phyloP scores from a whole-genome alignment of 2,113 vertebrate species.

The Anarrhichthys ocellatus region DNA sequence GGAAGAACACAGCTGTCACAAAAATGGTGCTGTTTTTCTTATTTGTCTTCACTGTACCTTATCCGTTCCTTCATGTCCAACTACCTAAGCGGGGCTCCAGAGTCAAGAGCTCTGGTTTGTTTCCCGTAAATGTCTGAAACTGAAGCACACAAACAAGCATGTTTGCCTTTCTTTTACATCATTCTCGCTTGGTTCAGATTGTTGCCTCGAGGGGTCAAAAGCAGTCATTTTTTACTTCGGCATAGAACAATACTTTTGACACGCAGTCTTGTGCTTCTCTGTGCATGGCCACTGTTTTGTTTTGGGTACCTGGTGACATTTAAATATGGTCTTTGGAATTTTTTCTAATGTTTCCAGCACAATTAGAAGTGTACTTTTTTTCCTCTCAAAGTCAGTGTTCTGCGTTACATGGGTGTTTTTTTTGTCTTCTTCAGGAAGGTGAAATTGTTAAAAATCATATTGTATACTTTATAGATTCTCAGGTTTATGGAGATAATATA shows the following conservation, averaged over 20 bases:
- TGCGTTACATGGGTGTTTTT: conserved; percentile 37
- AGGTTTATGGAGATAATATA: conserved; percentile 75
- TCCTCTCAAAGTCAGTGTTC: conserved; percentile 23
- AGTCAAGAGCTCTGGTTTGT: conserved; percentile 13
- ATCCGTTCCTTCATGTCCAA: neutral
- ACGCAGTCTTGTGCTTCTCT: conserved; percentile 42
- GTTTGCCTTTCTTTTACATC: conserved; percentile 26
- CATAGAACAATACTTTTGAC: conserved; percentile 47
- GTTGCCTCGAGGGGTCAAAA: neutral
- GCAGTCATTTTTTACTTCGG: conserved; percentile 34
- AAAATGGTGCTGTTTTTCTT: conserved; percentile 69
- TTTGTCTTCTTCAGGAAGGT: conserved; percentile 41
- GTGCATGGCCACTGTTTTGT: conserved; percentile 62
- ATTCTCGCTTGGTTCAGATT: conserved; percentile 21
- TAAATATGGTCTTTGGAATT: conserved; percentile 37
- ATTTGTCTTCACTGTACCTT: conserved; percentile 12
- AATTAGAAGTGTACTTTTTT: conserved; percentile 40
- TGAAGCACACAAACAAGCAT: conserved; percentile 61
- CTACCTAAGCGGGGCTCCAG: conserved; percentile 39
- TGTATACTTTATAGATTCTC: conserved; percentile 70
- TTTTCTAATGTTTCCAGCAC: conserved; percentile 47
- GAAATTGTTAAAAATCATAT: conserved; percentile 39
- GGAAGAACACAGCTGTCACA: conserved; percentile 47
- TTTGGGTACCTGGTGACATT: conserved; percentile 28
- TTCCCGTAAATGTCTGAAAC: conserved; percentile 25